These are phyloP conservation scores for Sminthurinus aureus DNA, from an alignment of 2,888 invertebrate species.

Conservation along the genomic window DNA sequence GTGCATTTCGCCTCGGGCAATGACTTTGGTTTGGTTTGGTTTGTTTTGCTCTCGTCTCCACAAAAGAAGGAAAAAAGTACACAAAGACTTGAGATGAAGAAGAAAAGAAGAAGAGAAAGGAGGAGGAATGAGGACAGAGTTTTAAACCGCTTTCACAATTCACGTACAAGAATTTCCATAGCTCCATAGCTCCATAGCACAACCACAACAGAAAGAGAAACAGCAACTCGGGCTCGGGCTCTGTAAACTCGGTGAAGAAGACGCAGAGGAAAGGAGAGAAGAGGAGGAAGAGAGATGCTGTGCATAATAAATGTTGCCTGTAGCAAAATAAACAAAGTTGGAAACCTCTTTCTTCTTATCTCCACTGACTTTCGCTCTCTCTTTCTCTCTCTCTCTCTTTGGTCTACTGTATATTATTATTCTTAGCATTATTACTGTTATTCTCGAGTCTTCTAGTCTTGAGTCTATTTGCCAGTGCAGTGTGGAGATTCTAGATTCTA, in stretches of 20 bases:
- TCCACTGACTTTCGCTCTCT: background rate
- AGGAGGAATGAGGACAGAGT: background rate
- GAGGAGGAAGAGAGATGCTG: background rate
- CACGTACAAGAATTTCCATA: background rate
- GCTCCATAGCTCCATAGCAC: background rate
- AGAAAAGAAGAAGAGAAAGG: background rate
- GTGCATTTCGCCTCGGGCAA: background rate
- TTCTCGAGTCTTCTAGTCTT: too few species aligned
- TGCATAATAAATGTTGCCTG: constrained; percentile 12
- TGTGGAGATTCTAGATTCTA: too few species aligned
- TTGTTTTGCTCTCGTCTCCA: background rate
- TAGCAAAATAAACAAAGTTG: constrained; percentile 12
- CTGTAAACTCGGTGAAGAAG: background rate
- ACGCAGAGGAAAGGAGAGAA: background rate
- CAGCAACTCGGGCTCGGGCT: too few species aligned
- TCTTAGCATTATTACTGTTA: too few species aligned
- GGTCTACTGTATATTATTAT: too few species aligned
- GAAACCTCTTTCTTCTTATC: background rate
- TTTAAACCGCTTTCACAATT: background rate
- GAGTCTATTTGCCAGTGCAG: too few species aligned
- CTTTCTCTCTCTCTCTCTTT: too few species aligned
- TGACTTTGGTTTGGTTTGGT: background rate
- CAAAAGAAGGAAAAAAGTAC: background rate
- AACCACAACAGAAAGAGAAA: too few species aligned
- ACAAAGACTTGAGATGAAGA: background rate